Conservation (phyloP, 2,113 vertebrate genomes). For the Syrrhaptes paradoxus region DNA sequence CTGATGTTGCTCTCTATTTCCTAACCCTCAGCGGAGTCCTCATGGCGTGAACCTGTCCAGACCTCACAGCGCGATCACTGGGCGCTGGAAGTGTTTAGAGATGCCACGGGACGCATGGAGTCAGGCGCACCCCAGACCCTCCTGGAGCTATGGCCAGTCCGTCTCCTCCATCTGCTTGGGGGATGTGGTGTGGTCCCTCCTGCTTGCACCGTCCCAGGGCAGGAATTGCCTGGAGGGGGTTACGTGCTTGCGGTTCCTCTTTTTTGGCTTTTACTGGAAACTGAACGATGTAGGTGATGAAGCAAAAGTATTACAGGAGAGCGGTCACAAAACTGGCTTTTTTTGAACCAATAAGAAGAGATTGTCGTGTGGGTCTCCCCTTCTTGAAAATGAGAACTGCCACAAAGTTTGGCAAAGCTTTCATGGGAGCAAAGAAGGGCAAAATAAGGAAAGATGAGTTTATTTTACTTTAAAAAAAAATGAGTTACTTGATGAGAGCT, state of each 20-base stretch:
- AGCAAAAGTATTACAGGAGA: not conserved
- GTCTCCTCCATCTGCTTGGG: not conserved
- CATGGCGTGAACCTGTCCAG: not conserved
- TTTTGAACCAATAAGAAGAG: not conserved
- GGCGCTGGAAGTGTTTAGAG: not conserved
- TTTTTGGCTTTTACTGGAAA: not conserved
- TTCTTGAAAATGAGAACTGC: not conserved
- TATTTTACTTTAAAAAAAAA: not conserved
- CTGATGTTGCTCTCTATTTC: not conserved
- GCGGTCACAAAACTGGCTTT: not conserved
- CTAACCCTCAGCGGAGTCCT: not conserved
- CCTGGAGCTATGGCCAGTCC: fast-evolving
- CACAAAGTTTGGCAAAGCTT: not conserved
- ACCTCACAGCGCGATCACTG: not conserved
- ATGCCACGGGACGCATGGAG: fast-evolving
- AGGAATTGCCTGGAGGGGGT: not conserved
- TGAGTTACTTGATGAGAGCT: not conserved
- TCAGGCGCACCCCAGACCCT: not conserved
- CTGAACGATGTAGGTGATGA: not conserved
- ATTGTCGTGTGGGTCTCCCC: not conserved
- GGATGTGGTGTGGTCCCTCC: not conserved
- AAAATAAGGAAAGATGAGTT: not conserved
- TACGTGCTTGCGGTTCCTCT: not conserved
- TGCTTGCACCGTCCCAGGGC: fast-evolving
- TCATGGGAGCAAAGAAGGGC: not conserved